phyloP scores from a whole-genome alignment of 2,797 vertebrate genomes.

The Hemitrygon akajei region DNA sequence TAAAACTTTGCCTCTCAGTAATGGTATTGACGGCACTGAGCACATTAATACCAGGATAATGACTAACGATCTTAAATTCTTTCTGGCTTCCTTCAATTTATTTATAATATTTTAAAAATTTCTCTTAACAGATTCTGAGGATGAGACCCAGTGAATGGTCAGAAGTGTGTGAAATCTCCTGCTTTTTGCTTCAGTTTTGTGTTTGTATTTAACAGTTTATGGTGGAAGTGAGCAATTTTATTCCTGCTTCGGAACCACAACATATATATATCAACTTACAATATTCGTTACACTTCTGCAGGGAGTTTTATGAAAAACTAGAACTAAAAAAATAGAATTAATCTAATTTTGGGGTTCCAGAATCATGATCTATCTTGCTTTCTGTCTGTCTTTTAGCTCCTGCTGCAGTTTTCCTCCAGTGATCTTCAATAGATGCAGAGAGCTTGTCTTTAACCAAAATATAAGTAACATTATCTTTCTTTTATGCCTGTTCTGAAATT shows the following conservation, averaged over 20 bases:
- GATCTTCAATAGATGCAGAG: background rate
- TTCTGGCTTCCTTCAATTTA: background rate
- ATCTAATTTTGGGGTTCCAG: background rate
- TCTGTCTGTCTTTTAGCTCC: background rate
- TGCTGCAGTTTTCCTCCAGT: background rate
- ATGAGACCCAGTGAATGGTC: background rate
- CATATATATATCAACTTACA: background rate
- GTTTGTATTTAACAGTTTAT: conserved; percentile 20
- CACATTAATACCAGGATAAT: background rate
- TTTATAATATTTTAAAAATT: background rate
- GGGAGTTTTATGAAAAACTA: background rate
- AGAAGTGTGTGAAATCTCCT: background rate
- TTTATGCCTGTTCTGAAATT: background rate
- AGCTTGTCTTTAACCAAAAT: background rate
- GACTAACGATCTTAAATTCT: background rate
- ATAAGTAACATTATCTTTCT: background rate
- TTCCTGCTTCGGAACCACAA: background rate
- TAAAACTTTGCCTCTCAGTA: background rate
- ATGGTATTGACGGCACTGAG: background rate
- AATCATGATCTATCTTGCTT: background rate
- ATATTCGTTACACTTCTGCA: background rate
- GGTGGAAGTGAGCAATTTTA: conserved; percentile 8
- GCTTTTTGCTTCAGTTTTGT: conserved; percentile 18
- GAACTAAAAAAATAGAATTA: too few species aligned
- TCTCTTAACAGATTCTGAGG: conserved; percentile 27